Evolutionary conservation across 2,113 vertebrate genomes (phyloP), one percentile per base, ranked within the genome.

Genomic region (Phyllostomus discolor): DNA sequence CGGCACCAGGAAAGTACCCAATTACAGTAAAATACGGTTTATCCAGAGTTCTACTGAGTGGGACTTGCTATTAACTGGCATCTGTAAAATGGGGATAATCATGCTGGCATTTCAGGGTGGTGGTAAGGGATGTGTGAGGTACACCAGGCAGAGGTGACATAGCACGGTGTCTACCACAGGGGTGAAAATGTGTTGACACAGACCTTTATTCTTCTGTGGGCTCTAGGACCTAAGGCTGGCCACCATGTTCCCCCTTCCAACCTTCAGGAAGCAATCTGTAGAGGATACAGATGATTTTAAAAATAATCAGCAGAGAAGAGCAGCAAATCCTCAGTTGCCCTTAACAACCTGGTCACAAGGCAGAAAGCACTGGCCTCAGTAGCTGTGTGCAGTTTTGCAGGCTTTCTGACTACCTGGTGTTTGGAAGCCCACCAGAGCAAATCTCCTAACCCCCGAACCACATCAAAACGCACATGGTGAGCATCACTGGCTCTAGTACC

Each of bases 11-110:
- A 85, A 97, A 80, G n/a, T n/a, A 90, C 33, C 81, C 95, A 96
- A 82, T 95, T 94, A 93, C 2, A 62, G 48, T 48, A 70, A 94
- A 93, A 50, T 92, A 86, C 46, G 24, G 54, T 64, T 93, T 94
- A 76, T 50, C 54, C 19, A 66, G 67, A 83, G 24, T 86, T 43
- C 85, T 69, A 2, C n/a, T n/a, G 1, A 50, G 73, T 69, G 62
- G 73, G 20, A n/a, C 31, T 83, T 76, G 41, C 43, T 83, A 48
- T 85, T 95, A 81, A 43, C 35, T 95, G 78, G 84, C 88, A 79
- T 94, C 52, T 95, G 79, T 96, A 67, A 80, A 96, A 70, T 83
- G 88, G 85, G 62, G 17, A 85, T 80, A 69, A 73, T 67, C 69
- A 41, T 5, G 35, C 8, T 82, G 85, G 54, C 1, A 9, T 57